Conservation (phyloP, 2,888 invertebrate genomes). For the Galerucella nymphaeae region DNA sequence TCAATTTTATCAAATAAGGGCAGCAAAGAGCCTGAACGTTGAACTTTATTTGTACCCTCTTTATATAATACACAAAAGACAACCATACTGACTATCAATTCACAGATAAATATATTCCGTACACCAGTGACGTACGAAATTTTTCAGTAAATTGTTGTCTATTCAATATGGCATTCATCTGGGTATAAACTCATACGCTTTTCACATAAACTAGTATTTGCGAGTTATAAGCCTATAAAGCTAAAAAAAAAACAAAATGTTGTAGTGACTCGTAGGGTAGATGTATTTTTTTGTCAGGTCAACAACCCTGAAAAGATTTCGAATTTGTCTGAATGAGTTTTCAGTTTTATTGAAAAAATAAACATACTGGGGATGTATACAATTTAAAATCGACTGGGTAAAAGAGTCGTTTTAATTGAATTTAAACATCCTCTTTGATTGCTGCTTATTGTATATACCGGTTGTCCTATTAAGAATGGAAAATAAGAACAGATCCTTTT, state of each 20-base stretch:
- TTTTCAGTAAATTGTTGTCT: too few relatives aligned
- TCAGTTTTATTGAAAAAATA: conserved; percentile 7
- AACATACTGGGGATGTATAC: conserved; percentile 7
- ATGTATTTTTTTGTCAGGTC: neutral
- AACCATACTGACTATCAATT: neutral
- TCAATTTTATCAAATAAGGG: conserved; percentile 6
- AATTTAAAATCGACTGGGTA: neutral
- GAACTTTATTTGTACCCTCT: conserved; percentile 3
- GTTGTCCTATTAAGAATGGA: too few relatives aligned
- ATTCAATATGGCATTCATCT: too few relatives aligned
- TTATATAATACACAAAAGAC: neutral
- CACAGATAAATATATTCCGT: too few relatives aligned
- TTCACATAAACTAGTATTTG: too few relatives aligned
- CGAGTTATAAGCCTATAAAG: too few relatives aligned
- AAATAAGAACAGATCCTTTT: too few relatives aligned
- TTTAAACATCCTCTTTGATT: conserved; percentile 7
- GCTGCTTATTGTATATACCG: neutral
- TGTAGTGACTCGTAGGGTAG: too few relatives aligned
- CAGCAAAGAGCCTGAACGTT: conserved; percentile 6
- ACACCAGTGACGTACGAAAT: too few relatives aligned
- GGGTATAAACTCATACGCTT: too few relatives aligned
- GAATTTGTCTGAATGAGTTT: neutral
- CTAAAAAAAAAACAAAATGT: too few relatives aligned
- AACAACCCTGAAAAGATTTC: neutral
- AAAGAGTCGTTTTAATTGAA: neutral